These are phyloP conservation scores for Sus cebifrons DNA, from an alignment of 2,797 vertebrate genomes.

Conservation along the genomic window DNA sequence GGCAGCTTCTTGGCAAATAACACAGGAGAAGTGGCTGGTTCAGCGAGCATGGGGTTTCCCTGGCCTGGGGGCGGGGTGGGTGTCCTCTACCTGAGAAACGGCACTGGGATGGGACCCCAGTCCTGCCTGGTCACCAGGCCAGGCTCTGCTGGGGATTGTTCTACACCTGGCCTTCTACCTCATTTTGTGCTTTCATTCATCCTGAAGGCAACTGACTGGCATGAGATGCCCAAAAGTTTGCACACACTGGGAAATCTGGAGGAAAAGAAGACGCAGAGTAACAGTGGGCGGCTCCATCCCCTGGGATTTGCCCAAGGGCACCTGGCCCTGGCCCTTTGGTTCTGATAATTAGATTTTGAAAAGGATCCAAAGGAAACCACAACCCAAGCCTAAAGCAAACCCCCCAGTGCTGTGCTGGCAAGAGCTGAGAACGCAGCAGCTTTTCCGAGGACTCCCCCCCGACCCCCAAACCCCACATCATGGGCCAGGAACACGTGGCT, in stretches of 20 bases:
- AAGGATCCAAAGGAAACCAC: constrained; percentile 27
- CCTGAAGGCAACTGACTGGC: background rate
- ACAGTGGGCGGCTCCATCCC: background rate
- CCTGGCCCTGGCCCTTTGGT: background rate
- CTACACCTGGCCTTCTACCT: background rate
- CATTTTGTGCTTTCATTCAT: background rate
- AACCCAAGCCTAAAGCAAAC: background rate
- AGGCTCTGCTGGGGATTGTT: background rate
- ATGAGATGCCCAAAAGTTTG: background rate
- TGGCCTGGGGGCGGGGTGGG: background rate
- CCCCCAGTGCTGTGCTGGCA: background rate
- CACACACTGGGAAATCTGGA: background rate
- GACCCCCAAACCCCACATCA: background rate
- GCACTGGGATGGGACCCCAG: no score
- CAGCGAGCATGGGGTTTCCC: background rate
- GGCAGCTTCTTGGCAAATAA: background rate
- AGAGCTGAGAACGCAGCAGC: background rate
- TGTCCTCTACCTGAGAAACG: background rate
- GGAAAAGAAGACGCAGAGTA: background rate
- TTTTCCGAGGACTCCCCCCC: background rate
- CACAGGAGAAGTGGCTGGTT: background rate
- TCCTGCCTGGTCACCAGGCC: no score
- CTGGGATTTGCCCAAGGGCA: background rate
- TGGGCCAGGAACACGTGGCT: background rate
- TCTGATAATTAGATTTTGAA: constrained; percentile 23